Evolutionary conservation across 2,888 invertebrate species (phyloP).

Genomic region (Blastobasis adustella): DNA sequence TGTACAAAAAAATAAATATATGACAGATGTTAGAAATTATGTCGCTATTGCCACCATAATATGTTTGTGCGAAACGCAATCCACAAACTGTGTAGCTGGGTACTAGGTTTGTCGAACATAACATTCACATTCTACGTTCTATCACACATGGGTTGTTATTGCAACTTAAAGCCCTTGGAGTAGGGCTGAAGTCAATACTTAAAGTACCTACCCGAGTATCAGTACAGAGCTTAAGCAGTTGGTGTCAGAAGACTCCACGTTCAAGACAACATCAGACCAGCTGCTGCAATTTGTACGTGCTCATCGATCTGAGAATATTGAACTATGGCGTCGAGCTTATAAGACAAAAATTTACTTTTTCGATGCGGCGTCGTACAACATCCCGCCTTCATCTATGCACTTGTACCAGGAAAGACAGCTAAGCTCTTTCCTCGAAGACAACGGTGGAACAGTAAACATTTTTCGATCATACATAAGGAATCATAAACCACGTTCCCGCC

Average conservation of each 20-base stretch:
- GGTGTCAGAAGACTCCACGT: constrained; percentile 6
- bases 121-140: too few relatives aligned
- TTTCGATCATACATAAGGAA: background rate
- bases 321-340: background rate
- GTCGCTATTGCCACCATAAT: too few relatives aligned
- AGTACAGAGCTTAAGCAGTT: background rate
- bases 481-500: background rate
- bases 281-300: constrained; percentile 14
- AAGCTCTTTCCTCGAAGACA: background rate
- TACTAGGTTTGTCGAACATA: too few relatives aligned
- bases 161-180: too few relatives aligned
- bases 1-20: too few relatives aligned
- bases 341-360: background rate
- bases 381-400: constrained; percentile 1
- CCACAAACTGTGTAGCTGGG: too few relatives aligned
- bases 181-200: too few relatives aligned
- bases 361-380: background rate
- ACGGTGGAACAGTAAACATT: background rate
- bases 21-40: too few relatives aligned
- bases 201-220: too few relatives aligned
- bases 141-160: too few relatives aligned
- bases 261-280: constrained; percentile 10
- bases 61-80: too few relatives aligned
- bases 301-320: constrained; percentile 11
- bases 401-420: background rate